Evolutionary conservation across 2,113 vertebrate genomes (phyloP), one percentile per base, ranked within the genome.

Genomic region (Apteryx mantelli): DNA sequence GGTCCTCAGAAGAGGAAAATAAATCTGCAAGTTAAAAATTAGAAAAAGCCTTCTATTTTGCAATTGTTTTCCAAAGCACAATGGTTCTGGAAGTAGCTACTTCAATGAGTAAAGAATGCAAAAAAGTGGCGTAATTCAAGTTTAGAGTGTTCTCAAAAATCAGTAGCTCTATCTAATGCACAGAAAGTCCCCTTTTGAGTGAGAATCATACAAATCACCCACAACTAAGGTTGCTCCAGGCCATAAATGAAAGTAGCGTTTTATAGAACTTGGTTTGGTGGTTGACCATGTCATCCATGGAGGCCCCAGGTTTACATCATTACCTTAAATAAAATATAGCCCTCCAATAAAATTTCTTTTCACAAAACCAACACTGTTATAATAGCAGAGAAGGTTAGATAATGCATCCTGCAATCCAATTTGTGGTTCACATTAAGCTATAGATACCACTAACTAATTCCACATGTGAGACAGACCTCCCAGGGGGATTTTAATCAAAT

Each of bases 401-500:
- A 94, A 94, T 60, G 69, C 78, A 95, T 44, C 61, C 64, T 94
- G 65, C 86, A 89, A 92, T 86, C 61, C 82, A 80, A 82, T 91
- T 89, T 87, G 92, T 85, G 94, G 91, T 82, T 88, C 66, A 7
- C 13, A 3, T 87, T 83, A 94, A 94, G 71, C 71, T 93, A 94
- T 26, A 94, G 93, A 93, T 82, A 95, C 52, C 88, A 93, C 38
- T 71, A 95, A 93, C 55, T 88, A 91, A 97, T 91, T 95, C 88
- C 94, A 92, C 38, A 91, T 85, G 78, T 55, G 65, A 93, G 60
- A 95, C n/a, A 94, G 74, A 94, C 56, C 44, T 94, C 88, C 70
- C 0, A 0, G 30, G 30, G 44, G 68, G 28, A 73, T 66, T 79
- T 91, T 88, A 86, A 94, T 90, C 64, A 95, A 94, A 38, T 64